Evolutionary conservation across 2,888 invertebrate species (phyloP).

Genomic region (Trichopria drosophilae): DNA sequence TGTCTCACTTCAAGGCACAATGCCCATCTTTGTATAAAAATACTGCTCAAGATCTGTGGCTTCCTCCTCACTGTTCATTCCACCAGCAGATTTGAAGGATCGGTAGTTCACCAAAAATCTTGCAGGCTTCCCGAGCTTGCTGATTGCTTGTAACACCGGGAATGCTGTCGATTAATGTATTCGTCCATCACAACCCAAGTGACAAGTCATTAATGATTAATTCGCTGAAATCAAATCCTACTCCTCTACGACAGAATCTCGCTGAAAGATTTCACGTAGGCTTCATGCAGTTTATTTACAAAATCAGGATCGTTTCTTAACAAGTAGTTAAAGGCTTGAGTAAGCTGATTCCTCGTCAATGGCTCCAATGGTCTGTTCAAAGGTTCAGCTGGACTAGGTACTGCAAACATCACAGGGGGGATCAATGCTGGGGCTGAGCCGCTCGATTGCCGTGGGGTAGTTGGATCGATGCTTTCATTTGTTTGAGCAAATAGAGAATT

Average conservation of each 20-base stretch:
- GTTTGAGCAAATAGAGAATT: conserved; percentile 20
- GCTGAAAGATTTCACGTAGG: conserved; percentile 84
- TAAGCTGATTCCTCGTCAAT: conserved; percentile 83
- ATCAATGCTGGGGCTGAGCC: conserved; percentile 69
- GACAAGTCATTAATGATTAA: conserved; percentile 28
- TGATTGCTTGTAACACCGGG: too few relatives aligned
- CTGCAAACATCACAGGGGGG: conserved; percentile 82
- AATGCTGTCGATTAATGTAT: too few relatives aligned
- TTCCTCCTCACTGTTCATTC: conserved; percentile 4
- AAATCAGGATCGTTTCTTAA: conserved; percentile 87
- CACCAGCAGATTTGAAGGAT: background rate
- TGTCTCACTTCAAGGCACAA: too few relatives aligned
- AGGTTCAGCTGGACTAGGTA: conserved; percentile 51
- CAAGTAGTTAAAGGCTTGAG: conserved; percentile 85
- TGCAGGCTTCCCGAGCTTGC: too few relatives aligned
- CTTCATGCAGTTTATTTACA: conserved; percentile 86
- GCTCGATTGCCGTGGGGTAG: conserved; percentile 22
- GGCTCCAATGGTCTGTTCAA: conserved; percentile 65
- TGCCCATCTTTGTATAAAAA: conserved; percentile 43
- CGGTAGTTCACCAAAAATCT: too few relatives aligned
- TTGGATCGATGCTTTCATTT: too few relatives aligned
- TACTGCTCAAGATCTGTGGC: conserved; percentile 35
- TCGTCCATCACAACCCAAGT: conserved; percentile 36
- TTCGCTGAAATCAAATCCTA: background rate
- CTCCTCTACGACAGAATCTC: conserved; percentile 62